phyloP scores from a whole-genome alignment of 2,888 invertebrate genomes.

The Cataglyphis cursor region DNA sequence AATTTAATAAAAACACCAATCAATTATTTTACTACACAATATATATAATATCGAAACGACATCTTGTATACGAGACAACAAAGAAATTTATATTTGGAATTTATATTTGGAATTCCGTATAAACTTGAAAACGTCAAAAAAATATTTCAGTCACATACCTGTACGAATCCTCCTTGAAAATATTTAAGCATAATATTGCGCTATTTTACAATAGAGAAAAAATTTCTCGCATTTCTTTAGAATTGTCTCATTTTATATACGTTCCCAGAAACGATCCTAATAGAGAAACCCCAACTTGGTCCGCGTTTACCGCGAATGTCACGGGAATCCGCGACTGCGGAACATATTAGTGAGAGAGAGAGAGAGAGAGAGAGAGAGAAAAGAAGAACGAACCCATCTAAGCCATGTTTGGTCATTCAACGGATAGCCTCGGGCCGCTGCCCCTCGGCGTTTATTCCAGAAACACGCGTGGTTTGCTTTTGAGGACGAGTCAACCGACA shows the following conservation, averaged over 20 bases:
- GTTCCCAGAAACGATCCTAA: background rate
- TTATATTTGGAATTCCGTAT: background rate
- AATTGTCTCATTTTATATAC: background rate
- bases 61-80: background rate
- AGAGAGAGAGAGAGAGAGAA: conserved; percentile 26
- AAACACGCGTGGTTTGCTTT: conserved; percentile 60
- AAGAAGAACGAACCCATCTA: conserved; percentile 32
- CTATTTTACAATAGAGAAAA: background rate
- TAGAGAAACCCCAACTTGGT: background rate
- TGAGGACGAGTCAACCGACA: conserved; percentile 50
- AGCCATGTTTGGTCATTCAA: conserved; percentile 66
- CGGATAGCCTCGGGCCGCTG: conserved; percentile 55
- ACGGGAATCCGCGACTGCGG: conserved; percentile 3
- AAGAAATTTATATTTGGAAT: background rate
- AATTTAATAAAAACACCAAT: background rate
- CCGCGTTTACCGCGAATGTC: conserved; percentile 17
- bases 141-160: background rate
- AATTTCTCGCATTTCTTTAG: background rate
- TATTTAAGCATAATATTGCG: background rate
- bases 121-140: background rate
- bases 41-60: background rate
- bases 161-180: background rate
- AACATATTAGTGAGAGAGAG: background rate
- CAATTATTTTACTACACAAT: background rate
- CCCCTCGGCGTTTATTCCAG: conserved; percentile 62